Conservation (phyloP, 30 jellyfish, hydroid and myxozoan species). For the Phacellophora camtschatica region DNA sequence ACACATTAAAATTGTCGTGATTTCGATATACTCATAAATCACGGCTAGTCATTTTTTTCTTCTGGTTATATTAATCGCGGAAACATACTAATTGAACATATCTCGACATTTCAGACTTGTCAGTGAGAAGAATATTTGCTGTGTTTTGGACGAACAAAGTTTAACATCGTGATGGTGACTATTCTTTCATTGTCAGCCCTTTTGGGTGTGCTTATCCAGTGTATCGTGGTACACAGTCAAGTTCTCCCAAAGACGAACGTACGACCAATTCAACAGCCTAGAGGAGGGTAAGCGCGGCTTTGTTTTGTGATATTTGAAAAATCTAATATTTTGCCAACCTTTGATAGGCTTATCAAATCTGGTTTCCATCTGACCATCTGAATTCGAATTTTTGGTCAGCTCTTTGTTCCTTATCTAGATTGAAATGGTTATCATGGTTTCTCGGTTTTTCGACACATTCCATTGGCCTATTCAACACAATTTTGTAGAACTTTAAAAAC, state of each 20-base stretch:
- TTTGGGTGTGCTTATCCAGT: constrained; percentile 53
- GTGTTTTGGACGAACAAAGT: not conserved
- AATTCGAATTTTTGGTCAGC: not conserved
- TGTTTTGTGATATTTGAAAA: not conserved
- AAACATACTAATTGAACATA: not conserved
- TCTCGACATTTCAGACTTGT: not conserved
- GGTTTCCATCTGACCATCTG: not conserved
- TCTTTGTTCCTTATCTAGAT: not conserved
- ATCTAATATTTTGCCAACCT: not conserved
- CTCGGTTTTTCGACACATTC: not conserved
- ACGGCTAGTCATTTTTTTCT: not conserved
- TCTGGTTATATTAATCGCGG: not conserved
- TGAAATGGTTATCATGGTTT: not conserved
- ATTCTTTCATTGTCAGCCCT: constrained; percentile 22
- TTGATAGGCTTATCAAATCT: not conserved
- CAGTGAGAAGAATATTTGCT: not conserved
- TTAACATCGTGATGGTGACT: constrained; percentile 26
- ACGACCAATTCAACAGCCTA: constrained; percentile 55
- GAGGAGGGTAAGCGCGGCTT: constrained; percentile 59
- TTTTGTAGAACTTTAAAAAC: no score
- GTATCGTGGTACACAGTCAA: constrained; percentile 37
- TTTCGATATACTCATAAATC: not conserved
- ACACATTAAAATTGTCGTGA: not conserved
- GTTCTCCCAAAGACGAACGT: constrained; percentile 4
- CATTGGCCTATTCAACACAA: not conserved